Conservation (phyloP, 2,797 vertebrate genomes). For the Brotogeris chrysoptera region DNA sequence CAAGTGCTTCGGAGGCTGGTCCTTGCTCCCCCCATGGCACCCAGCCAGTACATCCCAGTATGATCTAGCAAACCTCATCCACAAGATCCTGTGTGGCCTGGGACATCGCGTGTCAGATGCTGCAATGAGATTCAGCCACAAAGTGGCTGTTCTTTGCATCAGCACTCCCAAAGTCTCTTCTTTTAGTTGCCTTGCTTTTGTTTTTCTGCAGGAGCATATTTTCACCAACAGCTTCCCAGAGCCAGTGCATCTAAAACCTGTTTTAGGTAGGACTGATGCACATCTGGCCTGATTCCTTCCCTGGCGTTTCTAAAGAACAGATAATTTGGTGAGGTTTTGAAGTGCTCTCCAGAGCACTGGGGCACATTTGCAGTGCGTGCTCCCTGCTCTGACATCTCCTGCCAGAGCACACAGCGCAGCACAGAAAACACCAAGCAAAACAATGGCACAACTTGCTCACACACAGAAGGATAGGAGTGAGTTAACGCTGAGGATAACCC, state of each 20-base stretch:
- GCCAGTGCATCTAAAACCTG: too few species aligned
- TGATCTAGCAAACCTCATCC: background rate
- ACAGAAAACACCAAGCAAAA: background rate
- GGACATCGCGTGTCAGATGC: rapidly evolving
- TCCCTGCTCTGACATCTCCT: background rate
- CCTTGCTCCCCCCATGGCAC: background rate
- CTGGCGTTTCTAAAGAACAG: background rate
- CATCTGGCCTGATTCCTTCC: background rate
- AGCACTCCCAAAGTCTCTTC: background rate
- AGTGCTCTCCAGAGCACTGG: background rate
- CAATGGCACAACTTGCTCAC: rapidly evolving
- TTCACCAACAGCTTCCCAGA: background rate
- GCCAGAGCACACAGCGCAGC: rapidly evolving
- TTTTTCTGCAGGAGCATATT: background rate
- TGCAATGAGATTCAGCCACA: background rate
- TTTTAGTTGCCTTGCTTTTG: background rate
- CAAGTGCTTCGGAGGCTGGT: background rate
- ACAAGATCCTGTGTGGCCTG: background rate
- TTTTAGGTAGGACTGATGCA: background rate
- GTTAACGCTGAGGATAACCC: rapidly evolving
- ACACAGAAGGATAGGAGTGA: rapidly evolving
- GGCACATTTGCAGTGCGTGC: rapidly evolving
- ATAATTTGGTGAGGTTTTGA: background rate
- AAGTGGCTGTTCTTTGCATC: background rate
- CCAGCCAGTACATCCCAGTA: background rate